phyloP scores from a whole-genome alignment of 2,888 invertebrate genomes.

The Lamellibrachia satsuma region DNA sequence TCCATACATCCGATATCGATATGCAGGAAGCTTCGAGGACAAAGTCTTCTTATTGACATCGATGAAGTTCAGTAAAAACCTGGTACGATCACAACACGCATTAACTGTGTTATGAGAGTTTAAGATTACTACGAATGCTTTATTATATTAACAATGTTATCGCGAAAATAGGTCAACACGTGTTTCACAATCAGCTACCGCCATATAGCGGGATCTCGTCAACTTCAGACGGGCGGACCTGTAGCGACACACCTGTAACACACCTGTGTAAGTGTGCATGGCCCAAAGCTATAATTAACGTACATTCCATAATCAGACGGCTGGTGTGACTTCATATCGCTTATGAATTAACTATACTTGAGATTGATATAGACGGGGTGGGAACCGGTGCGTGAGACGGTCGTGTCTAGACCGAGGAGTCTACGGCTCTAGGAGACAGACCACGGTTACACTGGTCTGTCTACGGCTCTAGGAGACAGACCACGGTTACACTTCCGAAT shows the following conservation, averaged over 20 bases:
- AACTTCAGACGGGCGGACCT: background rate
- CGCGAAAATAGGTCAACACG: background rate
- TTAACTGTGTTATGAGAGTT: background rate
- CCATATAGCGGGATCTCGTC: background rate
- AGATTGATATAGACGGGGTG: background rate
- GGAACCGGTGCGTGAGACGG: background rate
- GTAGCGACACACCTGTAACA: background rate
- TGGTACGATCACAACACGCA: background rate
- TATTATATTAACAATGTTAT: slow-evolving; percentile 3
- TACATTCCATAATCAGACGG: background rate
- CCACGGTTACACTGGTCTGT: too few relatives aligned
- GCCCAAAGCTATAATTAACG: background rate
- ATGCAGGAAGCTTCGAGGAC: background rate
- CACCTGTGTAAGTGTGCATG: background rate
- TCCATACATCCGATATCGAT: background rate
- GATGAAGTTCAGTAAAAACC: background rate
- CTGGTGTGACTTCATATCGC: background rate
- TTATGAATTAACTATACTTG: background rate
- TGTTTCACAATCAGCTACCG: background rate
- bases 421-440: too few relatives aligned
- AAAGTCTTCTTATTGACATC: background rate
- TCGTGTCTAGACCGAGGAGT: background rate
- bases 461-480: too few relatives aligned
- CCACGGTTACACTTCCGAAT: too few relatives aligned
- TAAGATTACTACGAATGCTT: background rate